Conservation (phyloP, 2,888 invertebrate genomes). For the Autographa gamma region DNA sequence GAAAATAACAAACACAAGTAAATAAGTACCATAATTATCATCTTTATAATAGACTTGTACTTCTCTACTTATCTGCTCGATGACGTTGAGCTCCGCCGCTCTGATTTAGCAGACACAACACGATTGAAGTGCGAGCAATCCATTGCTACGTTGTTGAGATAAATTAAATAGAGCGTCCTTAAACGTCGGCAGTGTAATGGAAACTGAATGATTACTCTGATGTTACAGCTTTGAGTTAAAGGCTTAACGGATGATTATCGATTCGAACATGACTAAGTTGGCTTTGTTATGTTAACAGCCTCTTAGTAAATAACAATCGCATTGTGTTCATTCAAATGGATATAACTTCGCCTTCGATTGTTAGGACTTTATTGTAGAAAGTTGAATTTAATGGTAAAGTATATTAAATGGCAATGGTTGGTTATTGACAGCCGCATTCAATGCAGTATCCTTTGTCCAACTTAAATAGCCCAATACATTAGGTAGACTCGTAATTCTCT, state of each 20-base stretch:
- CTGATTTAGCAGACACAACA: conserved; percentile 33
- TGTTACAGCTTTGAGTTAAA: neutral
- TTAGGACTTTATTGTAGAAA: too few relatives aligned
- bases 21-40: too few relatives aligned
- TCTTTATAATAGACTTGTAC: neutral
- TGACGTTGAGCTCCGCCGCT: conserved; percentile 1
- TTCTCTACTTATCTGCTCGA: neutral
- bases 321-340: neutral
- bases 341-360: neutral
- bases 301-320: conserved; percentile 1
- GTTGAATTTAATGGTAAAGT: too few relatives aligned
- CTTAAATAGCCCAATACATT: too few relatives aligned
- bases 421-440: too few relatives aligned
- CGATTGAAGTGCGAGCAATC: conserved; percentile 26
- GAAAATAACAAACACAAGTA: too few relatives aligned
- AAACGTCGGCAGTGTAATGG: neutral
- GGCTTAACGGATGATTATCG: conserved; percentile 1
- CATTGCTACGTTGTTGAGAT: conserved; percentile 6
- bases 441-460: too few relatives aligned
- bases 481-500: too few relatives aligned
- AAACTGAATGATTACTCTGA: neutral
- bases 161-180: neutral
- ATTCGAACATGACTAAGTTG: neutral
- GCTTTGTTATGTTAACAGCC: conserved; percentile 2
- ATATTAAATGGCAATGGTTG: too few relatives aligned